A percentile compares a stretch with the other conserved stretches of the same genome.
phyloP scores from a whole-genome alignment of 2,888 invertebrate genomes.

The Drosophila atripex region DNA sequence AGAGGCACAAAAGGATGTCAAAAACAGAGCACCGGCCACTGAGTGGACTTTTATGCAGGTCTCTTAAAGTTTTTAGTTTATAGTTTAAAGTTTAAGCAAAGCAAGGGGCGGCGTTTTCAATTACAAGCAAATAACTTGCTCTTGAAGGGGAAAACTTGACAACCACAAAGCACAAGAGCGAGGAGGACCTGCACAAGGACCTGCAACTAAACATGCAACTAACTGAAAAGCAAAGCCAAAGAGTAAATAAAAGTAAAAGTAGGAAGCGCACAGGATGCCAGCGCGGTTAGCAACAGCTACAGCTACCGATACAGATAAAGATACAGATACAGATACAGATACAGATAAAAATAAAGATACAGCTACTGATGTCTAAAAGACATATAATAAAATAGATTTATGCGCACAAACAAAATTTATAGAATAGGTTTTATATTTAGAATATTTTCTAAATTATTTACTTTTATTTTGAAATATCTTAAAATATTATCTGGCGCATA shows the following conservation, averaged over 20 bases:
- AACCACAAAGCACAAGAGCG: slow-evolving; percentile 22
- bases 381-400: slow-evolving; percentile 8
- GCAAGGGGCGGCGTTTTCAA: slow-evolving; percentile 6
- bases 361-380: slow-evolving; percentile 19
- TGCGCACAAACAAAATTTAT: slow-evolving; percentile 2
- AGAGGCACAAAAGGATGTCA: background rate
- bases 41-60: slow-evolving; percentile 4
- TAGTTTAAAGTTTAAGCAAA: slow-evolving; percentile 5
- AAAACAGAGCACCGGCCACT: slow-evolving; percentile 7
- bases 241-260: slow-evolving; percentile 36
- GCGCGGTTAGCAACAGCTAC: slow-evolving; percentile 49
- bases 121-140: slow-evolving; percentile 5
- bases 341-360: slow-evolving; percentile 25
- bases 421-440: background rate
- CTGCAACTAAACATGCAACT: slow-evolving; percentile 39
- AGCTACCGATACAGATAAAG: slow-evolving; percentile 33
- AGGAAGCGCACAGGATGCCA: slow-evolving; percentile 20
- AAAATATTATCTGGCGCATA: slow-evolving; percentile 1
- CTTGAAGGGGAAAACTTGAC: slow-evolving; percentile 1
- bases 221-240: slow-evolving; percentile 43
- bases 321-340: slow-evolving; percentile 24
- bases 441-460: background rate
- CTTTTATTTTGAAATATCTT: background rate
- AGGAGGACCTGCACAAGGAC: slow-evolving; percentile 20
- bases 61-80: slow-evolving; percentile 7